phyloP scores from a whole-genome alignment of 2,113 vertebrate genomes.

The Phycodurus eques region DNA sequence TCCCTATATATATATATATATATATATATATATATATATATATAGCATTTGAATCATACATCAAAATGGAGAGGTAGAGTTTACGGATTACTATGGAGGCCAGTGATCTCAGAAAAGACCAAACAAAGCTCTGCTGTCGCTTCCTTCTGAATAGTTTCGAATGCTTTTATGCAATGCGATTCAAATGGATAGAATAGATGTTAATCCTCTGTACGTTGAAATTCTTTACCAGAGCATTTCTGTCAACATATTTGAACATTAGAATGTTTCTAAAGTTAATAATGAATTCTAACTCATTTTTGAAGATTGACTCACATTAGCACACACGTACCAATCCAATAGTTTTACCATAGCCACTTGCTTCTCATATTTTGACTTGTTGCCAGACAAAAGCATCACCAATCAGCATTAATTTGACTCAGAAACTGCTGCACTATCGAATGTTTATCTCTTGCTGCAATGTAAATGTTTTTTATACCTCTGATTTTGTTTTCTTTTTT shows the following conservation, averaged over 20 bases:
- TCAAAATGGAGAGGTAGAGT: constrained; percentile 21
- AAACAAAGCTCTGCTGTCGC: constrained; percentile 23
- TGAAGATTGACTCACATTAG: constrained; percentile 46
- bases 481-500: constrained; percentile 20
- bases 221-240: constrained; percentile 55
- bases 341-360: constrained; percentile 5
- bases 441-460: constrained; percentile 40
- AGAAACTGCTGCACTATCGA: constrained; percentile 43
- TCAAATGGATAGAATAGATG: constrained; percentile 57
- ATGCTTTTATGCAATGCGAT: constrained; percentile 41
- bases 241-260: constrained; percentile 61
- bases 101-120: constrained; percentile 35
- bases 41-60: neutral
- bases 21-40: no score
- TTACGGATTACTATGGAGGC: constrained; percentile 33
- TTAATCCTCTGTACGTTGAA: constrained; percentile 56
- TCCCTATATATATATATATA: no score
- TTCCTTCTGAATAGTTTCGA: constrained; percentile 29
- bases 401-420: constrained; percentile 52
- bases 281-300: constrained; percentile 39
- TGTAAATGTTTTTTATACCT: constrained; percentile 42
- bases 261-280: constrained; percentile 62
- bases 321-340: constrained; percentile 16
- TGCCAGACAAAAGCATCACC: constrained; percentile 47
- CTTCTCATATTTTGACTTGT: constrained; percentile 44